Evolutionary conservation across 64 coral and sea anemone species (phyloP).

Genomic region (Actinia tenebrosa): DNA sequence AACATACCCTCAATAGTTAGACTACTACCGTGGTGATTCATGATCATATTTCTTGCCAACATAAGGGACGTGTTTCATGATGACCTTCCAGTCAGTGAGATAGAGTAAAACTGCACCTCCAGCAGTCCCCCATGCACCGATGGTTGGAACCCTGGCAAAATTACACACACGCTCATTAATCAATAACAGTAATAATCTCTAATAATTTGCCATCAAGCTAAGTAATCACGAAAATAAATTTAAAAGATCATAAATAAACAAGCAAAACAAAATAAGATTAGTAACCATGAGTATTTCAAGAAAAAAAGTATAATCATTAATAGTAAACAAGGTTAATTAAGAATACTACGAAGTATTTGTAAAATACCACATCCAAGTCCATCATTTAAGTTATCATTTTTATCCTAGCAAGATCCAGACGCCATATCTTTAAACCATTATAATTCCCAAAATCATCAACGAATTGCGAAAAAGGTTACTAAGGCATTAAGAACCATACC

Average conservation of each 20-base stretch:
- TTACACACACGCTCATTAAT: not conserved
- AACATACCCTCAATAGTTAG: not conserved
- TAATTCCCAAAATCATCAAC: not conserved
- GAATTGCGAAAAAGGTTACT: not conserved
- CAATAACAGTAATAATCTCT: not conserved
- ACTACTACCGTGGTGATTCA: conserved; percentile 39
- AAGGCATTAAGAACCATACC: not conserved
- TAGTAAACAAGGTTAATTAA: too few relatives aligned
- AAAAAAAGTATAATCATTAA: too few relatives aligned
- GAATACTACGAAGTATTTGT: not conserved
- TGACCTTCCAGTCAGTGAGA: conserved; percentile 70
- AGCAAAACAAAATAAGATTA: too few relatives aligned
- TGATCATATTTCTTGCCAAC: conserved; percentile 76
- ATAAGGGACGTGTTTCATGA: conserved; percentile 64
- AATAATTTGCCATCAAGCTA: not conserved
- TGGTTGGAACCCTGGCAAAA: conserved; percentile 50
- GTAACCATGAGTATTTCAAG: too few relatives aligned
- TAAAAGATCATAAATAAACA: too few relatives aligned
- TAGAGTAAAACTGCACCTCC: conserved; percentile 39
- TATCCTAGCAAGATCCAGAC: not conserved
- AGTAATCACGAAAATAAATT: too few relatives aligned
- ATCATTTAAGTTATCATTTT: not conserved
- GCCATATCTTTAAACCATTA: not conserved
- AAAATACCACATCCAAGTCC: not conserved
- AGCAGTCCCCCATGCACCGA: conserved; percentile 45